Percentiles rank a stretch among this genome's conserved stretches.
Conservation (phyloP, 1,140 invertebrate genomes). For the Nilaparvata lugens region DNA sequence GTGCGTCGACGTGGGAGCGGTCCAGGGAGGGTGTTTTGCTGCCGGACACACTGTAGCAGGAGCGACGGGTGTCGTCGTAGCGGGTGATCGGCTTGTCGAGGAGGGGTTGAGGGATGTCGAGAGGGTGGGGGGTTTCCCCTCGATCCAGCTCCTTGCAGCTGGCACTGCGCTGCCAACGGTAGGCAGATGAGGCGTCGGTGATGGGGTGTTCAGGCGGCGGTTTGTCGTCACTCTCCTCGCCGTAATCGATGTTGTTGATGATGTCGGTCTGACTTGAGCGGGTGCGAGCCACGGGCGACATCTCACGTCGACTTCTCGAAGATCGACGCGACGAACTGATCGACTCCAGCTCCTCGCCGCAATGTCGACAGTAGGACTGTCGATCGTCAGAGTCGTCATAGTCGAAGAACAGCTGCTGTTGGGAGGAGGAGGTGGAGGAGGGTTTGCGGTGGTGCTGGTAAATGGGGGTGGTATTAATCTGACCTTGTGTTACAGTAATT, state of each 20-base stretch:
- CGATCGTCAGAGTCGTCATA: not conserved
- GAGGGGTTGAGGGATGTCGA: conserved; percentile 34
- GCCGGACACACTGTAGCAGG: conserved; percentile 23
- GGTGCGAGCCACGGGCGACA: conserved; percentile 7
- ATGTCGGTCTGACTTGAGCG: conserved; percentile 27
- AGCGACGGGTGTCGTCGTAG: conserved; percentile 48
- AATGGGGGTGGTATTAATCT: conserved; percentile 9
- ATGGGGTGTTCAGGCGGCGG: conserved; percentile 14
- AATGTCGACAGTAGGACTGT: conserved; percentile 12
- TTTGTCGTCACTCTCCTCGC: conserved; percentile 6
- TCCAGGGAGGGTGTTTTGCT: conserved; percentile 28
- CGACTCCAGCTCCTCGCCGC: conserved; percentile 14
- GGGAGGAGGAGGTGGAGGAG: not conserved
- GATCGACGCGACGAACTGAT: conserved; percentile 7
- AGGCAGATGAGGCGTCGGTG: conserved; percentile 34
- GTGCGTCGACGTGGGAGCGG: conserved; percentile 20
- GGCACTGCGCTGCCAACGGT: conserved; percentile 62
- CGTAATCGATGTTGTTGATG: conserved; percentile 32
- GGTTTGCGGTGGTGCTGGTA: too few species aligned
- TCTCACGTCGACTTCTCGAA: not conserved
- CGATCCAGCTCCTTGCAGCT: conserved; percentile 44
- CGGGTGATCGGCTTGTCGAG: conserved; percentile 65
- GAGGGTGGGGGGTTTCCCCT: conserved; percentile 12
- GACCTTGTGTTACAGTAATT: conserved; percentile 16
- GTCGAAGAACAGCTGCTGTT: not conserved